Percentiles rank a stretch among this genome's conserved stretches.
These are phyloP conservation scores for Neolamprologus longior DNA, from an alignment of 2,113 vertebrate species.

Conservation along the genomic window DNA sequence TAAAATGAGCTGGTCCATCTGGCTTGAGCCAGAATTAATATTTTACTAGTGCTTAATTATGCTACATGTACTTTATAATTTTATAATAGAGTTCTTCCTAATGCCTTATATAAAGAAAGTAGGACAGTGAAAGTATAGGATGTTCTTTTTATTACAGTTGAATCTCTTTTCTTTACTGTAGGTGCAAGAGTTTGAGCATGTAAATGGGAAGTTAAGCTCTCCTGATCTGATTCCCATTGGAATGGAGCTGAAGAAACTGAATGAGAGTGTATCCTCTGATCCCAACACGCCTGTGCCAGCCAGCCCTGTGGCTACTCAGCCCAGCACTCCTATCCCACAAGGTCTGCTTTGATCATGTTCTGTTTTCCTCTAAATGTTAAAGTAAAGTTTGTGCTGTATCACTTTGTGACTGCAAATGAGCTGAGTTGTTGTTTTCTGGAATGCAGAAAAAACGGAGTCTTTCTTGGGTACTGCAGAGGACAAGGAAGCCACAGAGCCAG, in stretches of 20 bases:
- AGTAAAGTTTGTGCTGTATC: not conserved
- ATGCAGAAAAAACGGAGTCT: slow-evolving; percentile 78
- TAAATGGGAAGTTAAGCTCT: slow-evolving; percentile 95
- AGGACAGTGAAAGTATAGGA: not conserved
- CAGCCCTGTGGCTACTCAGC: slow-evolving; percentile 78
- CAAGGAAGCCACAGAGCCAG: slow-evolving; percentile 74
- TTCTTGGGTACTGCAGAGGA: slow-evolving; percentile 74
- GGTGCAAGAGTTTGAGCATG: slow-evolving; percentile 97
- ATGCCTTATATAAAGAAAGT: not conserved
- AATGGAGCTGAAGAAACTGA: slow-evolving; percentile 80
- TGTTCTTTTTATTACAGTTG: not conserved
- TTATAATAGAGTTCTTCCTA: not conserved
- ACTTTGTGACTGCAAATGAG: not conserved
- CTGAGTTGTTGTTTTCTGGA: not conserved
- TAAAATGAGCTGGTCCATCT: not conserved
- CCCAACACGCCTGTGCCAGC: slow-evolving; percentile 86
- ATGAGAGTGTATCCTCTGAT: slow-evolving; percentile 82
- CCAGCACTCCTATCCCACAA: slow-evolving; percentile 66
- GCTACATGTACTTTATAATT: not conserved
- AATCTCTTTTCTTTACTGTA: slow-evolving; percentile 24
- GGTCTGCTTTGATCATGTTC: slow-evolving; percentile 59
- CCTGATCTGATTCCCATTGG: slow-evolving; percentile 86
- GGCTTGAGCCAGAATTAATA: not conserved
- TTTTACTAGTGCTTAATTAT: not conserved
- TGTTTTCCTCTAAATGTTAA: not conserved